These are phyloP conservation scores for Meiosimyza platycephala DNA, from an alignment of 2,888 invertebrate genomes.

Conservation along the genomic window DNA sequence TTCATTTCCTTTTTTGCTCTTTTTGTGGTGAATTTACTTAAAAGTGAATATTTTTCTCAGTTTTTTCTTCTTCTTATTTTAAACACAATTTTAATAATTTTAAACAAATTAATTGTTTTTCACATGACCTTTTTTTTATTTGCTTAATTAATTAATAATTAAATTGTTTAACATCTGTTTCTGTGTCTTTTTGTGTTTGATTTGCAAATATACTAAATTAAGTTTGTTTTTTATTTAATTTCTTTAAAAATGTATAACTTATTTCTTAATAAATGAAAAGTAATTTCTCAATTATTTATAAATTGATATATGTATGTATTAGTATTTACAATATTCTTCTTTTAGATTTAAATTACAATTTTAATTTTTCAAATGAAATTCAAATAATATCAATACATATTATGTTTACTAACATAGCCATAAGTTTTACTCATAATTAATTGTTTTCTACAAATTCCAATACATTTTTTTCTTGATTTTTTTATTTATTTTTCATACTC, in stretches of 20 bases:
- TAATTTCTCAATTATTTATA: neutral
- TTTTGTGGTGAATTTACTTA: conserved; percentile 35
- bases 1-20: conserved; percentile 17
- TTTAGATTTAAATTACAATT: too few species aligned
- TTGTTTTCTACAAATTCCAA: neutral
- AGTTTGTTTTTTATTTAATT: conserved; percentile 16
- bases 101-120: conserved; percentile 41
- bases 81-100: conserved; percentile 44
- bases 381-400: neutral
- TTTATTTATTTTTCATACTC: too few species aligned
- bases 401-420: conserved; percentile 14
- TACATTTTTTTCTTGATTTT: neutral
- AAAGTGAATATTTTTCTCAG: conserved; percentile 28
- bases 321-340: conserved; percentile 19
- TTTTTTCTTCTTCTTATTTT: conserved; percentile 31
- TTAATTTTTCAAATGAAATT: too few species aligned
- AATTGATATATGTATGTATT: conserved; percentile 14
- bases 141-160: conserved; percentile 36
- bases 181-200: conserved; percentile 42
- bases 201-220: conserved; percentile 40
- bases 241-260: neutral
- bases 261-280: too few species aligned
- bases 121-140: conserved; percentile 45
- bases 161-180: conserved; percentile 54
- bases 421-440: neutral